Base-by-base conservation (phyloP, 2,113 vertebrate genomes). In the Siphamia tubifer region DNA sequence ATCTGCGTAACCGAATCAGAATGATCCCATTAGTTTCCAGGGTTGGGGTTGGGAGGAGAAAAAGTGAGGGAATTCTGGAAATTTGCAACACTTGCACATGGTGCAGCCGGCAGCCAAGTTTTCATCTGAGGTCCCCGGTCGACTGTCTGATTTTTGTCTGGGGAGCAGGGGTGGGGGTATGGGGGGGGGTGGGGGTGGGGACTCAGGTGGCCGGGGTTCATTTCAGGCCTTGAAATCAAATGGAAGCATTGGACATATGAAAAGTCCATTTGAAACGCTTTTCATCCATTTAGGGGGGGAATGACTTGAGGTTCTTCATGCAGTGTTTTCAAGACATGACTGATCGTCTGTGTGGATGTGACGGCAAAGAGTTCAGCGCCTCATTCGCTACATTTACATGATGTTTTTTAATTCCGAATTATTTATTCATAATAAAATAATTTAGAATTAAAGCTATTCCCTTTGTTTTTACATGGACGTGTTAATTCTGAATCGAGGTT, bases 21-120 rank as follows among this genome's bases (percentile, higher is more conserved):
- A 97, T 96, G 95, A 98, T 97, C 95, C 95, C 93, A 98, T 99
- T 98, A 99, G 95, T 95, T 97, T 94, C 84, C 90, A 93, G 91
- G 92, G 79, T 19, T 36, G 81, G 66, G 65, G 71, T 1, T 62
- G 62, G 42, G 53, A 32, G 49, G 39, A 31, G 21, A 42, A 24
- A 77, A 84, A 82, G 78, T 88, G 74, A 84, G 85, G 74, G 79
- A 85, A 87, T 88, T 86, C 61, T 62, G 63, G 23, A 71, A 68
- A 88, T 89, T 88, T 74, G 85, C 74, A 79, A 81, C 81, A 79
- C 81, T 84, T 68, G 55, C 64, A 80, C 77, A 69, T 28, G 61
- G 39, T 71, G 57, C 80, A 74, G 70, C 70, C 65, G 39, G 62
- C 16, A 38, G 67, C 77, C 60, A 54, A 66, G 63, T 79, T 76